These are phyloP conservation scores for Microcebus murinus DNA, from an alignment of 2,113 vertebrate species.

Conservation along the genomic window DNA sequence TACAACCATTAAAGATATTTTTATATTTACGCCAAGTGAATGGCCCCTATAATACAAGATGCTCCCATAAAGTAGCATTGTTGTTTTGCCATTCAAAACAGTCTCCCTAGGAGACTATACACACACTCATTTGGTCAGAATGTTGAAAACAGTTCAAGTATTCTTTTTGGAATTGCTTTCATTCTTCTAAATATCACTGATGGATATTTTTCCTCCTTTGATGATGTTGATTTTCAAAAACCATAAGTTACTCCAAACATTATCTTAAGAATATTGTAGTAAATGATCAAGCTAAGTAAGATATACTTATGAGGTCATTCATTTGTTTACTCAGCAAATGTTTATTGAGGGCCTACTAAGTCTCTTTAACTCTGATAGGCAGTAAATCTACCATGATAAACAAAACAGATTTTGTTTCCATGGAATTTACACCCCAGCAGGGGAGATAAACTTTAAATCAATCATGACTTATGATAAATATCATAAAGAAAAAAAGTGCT, in stretches of 20 bases:
- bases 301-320: neutral
- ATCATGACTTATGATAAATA: neutral
- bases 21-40: conserved; percentile 11
- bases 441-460: neutral
- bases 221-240: conserved; percentile 23
- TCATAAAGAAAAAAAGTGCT: neutral
- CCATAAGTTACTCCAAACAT: neutral
- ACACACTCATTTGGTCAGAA: neutral
- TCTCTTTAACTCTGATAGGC: neutral
- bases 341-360: neutral
- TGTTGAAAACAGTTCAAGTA: conserved; percentile 27
- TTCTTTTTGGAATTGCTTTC: conserved; percentile 22
- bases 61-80: neutral
- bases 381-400: neutral
- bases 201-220: conserved; percentile 18
- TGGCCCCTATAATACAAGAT: neutral
- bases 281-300: neutral
- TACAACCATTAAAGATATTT: neutral
- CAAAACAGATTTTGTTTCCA: neutral
- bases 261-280: conserved; percentile 10
- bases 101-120: neutral
- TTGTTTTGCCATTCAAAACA: neutral
- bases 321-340: neutral
- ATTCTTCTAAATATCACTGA: conserved; percentile 17
- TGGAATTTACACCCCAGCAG: neutral